Conservation (phyloP, 92 coral and sea anemone species). For the Zoanthus solanderi region DNA sequence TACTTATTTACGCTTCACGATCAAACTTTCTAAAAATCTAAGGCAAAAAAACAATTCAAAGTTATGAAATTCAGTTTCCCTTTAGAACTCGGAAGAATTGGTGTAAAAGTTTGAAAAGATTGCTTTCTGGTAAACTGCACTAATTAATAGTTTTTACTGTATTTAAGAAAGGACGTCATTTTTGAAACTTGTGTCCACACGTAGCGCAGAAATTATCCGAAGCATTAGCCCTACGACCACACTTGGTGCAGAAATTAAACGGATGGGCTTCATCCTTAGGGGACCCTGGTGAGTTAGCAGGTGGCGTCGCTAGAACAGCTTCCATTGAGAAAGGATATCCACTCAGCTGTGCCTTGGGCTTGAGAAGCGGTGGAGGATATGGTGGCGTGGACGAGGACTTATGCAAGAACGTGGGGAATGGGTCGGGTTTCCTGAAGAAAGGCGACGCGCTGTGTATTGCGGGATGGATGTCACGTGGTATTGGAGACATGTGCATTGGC, state of each 20-base stretch:
- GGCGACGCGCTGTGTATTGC: conserved; percentile 71
- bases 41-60: not conserved
- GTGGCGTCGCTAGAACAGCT: conserved; percentile 66
- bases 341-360: conserved; percentile 75
- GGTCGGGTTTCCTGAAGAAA: conserved; percentile 86
- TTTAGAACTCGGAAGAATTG: not conserved
- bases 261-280: conserved; percentile 65
- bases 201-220: conserved; percentile 93
- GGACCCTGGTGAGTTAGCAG: conserved; percentile 60
- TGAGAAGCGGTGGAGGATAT: conserved; percentile 87
- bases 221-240: conserved; percentile 83
- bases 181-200: conserved; percentile 86
- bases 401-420: conserved; percentile 81
- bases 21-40: not conserved
- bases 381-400: conserved; percentile 74
- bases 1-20: too few species aligned
- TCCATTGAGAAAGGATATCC: conserved; percentile 82
- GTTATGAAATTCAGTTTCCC: not conserved
- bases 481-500: conserved; percentile 59
- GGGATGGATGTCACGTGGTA: conserved; percentile 77
- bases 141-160: not conserved
- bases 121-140: not conserved
- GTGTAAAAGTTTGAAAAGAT: not conserved
- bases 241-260: conserved; percentile 87
- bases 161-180: conserved; percentile 28